These are phyloP conservation scores for Mactra quadrangularis DNA, from an alignment of 1,140 invertebrate species.

Conservation along the genomic window DNA sequence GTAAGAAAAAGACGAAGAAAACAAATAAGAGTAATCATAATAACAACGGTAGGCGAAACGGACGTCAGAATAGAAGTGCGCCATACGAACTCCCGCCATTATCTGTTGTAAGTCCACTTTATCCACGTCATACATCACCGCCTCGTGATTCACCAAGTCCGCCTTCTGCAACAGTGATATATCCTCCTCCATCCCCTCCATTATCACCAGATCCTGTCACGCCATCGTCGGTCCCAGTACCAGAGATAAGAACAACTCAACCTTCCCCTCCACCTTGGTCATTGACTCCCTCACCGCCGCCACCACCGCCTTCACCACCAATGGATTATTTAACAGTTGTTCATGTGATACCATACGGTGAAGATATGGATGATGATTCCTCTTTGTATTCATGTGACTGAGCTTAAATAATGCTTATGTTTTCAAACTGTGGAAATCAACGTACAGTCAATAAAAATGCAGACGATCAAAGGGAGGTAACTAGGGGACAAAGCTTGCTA, in stretches of 20 bases:
- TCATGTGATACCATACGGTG: constrained; percentile 49
- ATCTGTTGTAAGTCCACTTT: not conserved
- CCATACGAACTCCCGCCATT: constrained; percentile 39
- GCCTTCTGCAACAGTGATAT: not conserved
- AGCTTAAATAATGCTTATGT: no score
- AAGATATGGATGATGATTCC: constrained; percentile 12
- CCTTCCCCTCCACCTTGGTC: not conserved
- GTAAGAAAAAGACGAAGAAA: constrained; percentile 24
- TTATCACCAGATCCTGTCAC: not conserved
- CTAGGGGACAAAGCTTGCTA: no score
- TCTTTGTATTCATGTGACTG: constrained; percentile 1
- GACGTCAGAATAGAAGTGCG: not conserved
- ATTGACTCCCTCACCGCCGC: constrained; percentile 1
- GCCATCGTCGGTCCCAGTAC: not conserved
- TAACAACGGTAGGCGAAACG: not conserved
- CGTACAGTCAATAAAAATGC: no score
- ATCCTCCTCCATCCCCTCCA: not conserved
- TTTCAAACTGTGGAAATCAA: no score
- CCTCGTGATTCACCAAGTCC: not conserved
- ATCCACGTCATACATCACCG: not conserved
- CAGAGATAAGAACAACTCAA: not conserved
- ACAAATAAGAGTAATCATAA: not conserved
- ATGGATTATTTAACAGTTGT: constrained; percentile 2
- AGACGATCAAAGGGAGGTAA: no score
- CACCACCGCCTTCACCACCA: constrained; percentile 6